Percentiles rank a stretch among this genome's conserved stretches.
phyloP scores from a whole-genome alignment of 92 coral and sea anemone species.

The Heliopora coerulea region DNA sequence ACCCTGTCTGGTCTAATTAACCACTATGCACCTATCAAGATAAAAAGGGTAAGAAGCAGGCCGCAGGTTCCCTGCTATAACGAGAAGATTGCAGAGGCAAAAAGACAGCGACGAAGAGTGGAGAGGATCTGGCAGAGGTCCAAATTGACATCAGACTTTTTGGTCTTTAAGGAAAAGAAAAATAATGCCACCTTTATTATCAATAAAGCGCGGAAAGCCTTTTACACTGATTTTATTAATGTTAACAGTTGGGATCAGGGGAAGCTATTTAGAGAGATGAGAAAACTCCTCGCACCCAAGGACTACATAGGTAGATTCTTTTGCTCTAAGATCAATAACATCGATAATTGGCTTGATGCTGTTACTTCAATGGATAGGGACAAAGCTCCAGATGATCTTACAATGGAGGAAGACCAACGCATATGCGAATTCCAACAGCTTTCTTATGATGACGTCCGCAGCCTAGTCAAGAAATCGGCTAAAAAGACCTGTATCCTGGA shows the following conservation, averaged over 20 bases:
- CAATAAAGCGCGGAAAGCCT: constrained; percentile 41
- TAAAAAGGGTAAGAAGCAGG: constrained; percentile 9
- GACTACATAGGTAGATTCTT: constrained; percentile 54
- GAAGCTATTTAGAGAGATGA: constrained; percentile 48
- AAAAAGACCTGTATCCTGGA: constrained; percentile 53
- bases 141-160: constrained; percentile 30
- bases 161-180: constrained; percentile 19
- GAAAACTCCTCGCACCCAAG: constrained; percentile 49
- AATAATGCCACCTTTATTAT: constrained; percentile 36
- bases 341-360: constrained; percentile 40
- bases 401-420: constrained; percentile 9
- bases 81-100: constrained; percentile 47
- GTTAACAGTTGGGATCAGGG: constrained; percentile 44
- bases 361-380: constrained; percentile 5
- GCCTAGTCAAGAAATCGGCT: constrained; percentile 44
- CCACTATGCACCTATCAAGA: constrained; percentile 48
- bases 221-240: constrained; percentile 38
- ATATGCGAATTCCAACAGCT: constrained; percentile 34
- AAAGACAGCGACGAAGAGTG: constrained; percentile 48
- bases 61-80: constrained; percentile 44
- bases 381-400: constrained; percentile 23
- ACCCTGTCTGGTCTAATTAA: constrained; percentile 24
- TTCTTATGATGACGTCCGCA: constrained; percentile 21
- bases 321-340: constrained; percentile 42
- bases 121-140: constrained; percentile 48